Conservation (phyloP, 2,113 vertebrate species). For the Nanorana parkeri region DNA sequence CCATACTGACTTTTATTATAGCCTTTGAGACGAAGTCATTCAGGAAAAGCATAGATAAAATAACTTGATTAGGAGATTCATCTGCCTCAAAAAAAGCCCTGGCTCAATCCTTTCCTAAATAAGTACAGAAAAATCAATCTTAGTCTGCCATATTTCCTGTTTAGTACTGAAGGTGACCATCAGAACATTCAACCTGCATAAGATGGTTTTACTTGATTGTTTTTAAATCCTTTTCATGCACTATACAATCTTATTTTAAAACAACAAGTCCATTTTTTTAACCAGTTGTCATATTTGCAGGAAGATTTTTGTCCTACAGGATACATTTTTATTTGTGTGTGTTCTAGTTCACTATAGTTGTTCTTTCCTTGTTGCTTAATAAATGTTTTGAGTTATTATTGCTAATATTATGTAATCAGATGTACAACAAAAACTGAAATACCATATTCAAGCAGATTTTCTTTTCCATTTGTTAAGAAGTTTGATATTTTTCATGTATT, state of each 20-base stretch:
- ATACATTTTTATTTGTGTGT: conserved; percentile 12
- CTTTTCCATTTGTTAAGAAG: no score
- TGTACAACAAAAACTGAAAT: not conserved
- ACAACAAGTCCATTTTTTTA: not conserved
- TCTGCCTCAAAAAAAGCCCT: conserved; percentile 22
- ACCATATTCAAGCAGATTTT: not conserved
- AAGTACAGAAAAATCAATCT: conserved; percentile 53
- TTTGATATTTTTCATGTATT: no score
- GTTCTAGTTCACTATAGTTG: not conserved
- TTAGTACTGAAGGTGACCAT: conserved; percentile 52
- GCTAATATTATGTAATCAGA: not conserved
- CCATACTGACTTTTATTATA: conserved; percentile 50
- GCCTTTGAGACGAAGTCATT: conserved; percentile 49
- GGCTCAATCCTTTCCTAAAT: conserved; percentile 24
- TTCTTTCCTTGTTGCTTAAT: not conserved
- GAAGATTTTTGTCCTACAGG: conserved; percentile 16
- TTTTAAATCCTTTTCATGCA: not conserved
- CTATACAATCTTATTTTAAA: conserved; percentile 3
- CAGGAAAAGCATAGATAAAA: conserved; percentile 53
- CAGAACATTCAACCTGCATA: conserved; percentile 22
- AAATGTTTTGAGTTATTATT: not conserved
- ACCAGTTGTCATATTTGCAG: conserved; percentile 4
- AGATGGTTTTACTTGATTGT: conserved; percentile 17
- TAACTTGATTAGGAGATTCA: conserved; percentile 55
- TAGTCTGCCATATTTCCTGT: conserved; percentile 13